Base-by-base conservation (phyloP, 2,888 invertebrate species). In the Slavum lentiscoides region DNA sequence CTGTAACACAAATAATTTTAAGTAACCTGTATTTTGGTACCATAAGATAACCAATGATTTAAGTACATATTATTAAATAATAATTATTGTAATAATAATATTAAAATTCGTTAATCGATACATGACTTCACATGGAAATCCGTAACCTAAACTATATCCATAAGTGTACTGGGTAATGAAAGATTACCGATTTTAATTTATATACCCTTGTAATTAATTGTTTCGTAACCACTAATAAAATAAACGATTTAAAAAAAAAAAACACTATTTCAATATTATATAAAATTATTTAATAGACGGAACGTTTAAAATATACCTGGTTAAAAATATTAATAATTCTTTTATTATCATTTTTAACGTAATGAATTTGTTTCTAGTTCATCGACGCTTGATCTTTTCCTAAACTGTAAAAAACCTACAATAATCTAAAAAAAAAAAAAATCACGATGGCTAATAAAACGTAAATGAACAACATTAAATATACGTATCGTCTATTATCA, bases 1-100 rank as follows among this genome's bases (percentile, higher is more conserved):
- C 97, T 97, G 95, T 88, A 94, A 94, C 80, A 83, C 74, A 83
- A 74, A 73, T 72, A 83, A 72, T 30, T 72, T 72, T 72, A 73
- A 80, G 62, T 72, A 62, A 62, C 62, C 73, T 19, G 62, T 53
- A 17, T 72, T 73, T 58, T 30, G 11, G 58, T 58, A 66, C 37
- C 55, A 66, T 62, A 59, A 3, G 11, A 17, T 4, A 43, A 43
- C 43, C 11, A 37, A 64, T 23, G 49, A 39, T 39, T 64, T 53
- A 53, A 53, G n/a, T 21, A 74, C n/a, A 74, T 39, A 58, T 73
- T 13, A 49, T 55, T 74, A 62, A 17, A 55, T 19, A 53, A 62
- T 70, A 49, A 49, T 49, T 11, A 49, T 49, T n/a, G n/a, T n/a
- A n/a, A 15, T 58, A 70, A 30, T 37, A 64, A 37, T 3, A 30